A percentile compares a stretch with the other conserved stretches of the same genome.
Evolutionary conservation across 2,113 vertebrate species (phyloP).

Genomic region (Anhinga anhinga): DNA sequence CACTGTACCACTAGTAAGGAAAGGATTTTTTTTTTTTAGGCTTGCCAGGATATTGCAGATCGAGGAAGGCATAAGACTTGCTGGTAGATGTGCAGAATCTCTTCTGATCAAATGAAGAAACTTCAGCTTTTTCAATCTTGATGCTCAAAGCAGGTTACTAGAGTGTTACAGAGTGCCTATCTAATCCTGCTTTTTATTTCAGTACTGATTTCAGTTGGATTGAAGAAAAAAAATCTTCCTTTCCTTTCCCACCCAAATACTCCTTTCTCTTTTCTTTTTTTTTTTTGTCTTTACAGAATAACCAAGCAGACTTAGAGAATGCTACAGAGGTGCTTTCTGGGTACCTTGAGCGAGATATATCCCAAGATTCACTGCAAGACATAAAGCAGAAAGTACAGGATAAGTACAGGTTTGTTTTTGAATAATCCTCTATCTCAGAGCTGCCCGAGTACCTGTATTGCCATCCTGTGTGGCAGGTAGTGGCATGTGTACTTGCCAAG

Average conservation of each 20-base stretch:
- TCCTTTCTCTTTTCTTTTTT: neutral
- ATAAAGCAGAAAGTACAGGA: constrained; percentile 99
- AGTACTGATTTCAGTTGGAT: neutral
- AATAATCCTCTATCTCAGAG: neutral
- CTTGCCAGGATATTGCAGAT: neutral
- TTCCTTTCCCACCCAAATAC: neutral
- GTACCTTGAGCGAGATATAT: constrained; percentile 98
- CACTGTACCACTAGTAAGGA: neutral
- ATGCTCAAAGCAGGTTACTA: neutral
- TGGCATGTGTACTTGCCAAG: neutral
- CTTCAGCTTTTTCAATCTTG: neutral
- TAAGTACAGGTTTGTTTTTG: constrained; percentile 90
- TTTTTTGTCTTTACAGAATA: constrained; percentile 82
- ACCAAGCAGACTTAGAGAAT: constrained; percentile 99
- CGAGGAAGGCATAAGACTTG: accelerated
- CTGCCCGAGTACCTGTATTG: neutral
- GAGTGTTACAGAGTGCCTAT: neutral
- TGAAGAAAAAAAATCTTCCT: neutral
- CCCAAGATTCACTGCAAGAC: constrained; percentile 99
- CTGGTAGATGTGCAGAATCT: neutral
- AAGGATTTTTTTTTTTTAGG: neutral
- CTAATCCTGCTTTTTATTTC: neutral
- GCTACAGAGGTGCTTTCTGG: constrained; percentile 98
- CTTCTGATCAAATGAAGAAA: neutral
- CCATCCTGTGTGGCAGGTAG: neutral